Percentiles rank a stretch among this genome's conserved stretches.
Evolutionary conservation across 2,113 vertebrate genomes (phyloP).

Genomic region (Chrysochloris asiatica): DNA sequence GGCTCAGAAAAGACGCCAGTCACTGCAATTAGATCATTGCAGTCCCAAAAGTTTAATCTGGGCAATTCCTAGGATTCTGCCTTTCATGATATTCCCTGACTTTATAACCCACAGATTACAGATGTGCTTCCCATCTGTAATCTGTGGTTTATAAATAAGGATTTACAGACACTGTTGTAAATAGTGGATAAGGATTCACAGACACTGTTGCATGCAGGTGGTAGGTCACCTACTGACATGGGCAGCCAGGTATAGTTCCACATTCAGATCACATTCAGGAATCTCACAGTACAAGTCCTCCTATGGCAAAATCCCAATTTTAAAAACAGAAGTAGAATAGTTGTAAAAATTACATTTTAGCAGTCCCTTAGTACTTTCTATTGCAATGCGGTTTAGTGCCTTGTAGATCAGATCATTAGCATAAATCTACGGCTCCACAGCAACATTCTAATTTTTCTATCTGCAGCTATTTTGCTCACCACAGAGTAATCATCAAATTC

Average conservation of each 20-base stretch:
- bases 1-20: background rate
- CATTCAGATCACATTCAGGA: background rate
- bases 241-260: background rate
- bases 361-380: background rate
- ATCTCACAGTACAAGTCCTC: background rate
- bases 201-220: background rate
- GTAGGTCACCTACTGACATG: background rate
- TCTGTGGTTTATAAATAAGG: too few species aligned
- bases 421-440: background rate
- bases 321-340: slow-evolving; percentile 1
- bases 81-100: background rate
- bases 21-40: background rate
- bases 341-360: background rate
- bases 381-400: background rate
- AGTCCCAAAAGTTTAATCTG: background rate
- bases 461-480: background rate
- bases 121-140: background rate
- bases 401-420: background rate
- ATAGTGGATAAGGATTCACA: too few species aligned
- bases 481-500: background rate
- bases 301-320: background rate
- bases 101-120: slow-evolving; percentile 26
- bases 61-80: background rate
- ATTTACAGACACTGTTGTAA: too few species aligned
- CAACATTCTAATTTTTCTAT: background rate